Evolutionary conservation across 2,797 vertebrate species (phyloP), one percentile per base, ranked within the genome.

Genomic region (Fratercula arctica): DNA sequence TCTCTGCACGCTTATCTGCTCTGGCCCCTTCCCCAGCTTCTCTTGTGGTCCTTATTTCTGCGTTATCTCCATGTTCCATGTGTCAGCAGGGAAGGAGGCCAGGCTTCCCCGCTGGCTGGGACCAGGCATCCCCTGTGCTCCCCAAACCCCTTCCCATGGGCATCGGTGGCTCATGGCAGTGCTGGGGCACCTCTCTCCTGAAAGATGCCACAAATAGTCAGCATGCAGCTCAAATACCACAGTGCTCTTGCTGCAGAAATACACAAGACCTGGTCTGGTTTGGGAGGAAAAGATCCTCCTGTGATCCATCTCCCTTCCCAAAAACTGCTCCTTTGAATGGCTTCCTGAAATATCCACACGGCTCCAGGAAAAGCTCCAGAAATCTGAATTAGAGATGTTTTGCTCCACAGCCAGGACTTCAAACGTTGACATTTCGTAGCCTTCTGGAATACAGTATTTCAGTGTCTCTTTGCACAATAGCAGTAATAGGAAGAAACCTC

Each of bases 281-380:
- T 77, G 45, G 56, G 50, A 90, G 45, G 53, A 63, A 67, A 82
- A 74, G 24, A 72, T 80, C 21, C 13, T 83, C 53, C 56, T 31
- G 51, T 64, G 68, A 91, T 7, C 43, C n/a, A 56, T 5, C 48
- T 83, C n/a, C 53, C 26, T 67, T 86, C 1, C 3, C 72, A 26
- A 80, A 89, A 92, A 2, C 18, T 60, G 41, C 31, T 95, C 33
- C 78, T 87, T 70, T 63, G 53, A 86, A 73, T 33, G 35, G 54
- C 45, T 87, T 85, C 75, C 72, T 5, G 2, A 75, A 95, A 80
- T 50, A 80, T 14, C 76, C 89, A 56, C 18, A 19, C 1, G 16
- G 53, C 57, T 85, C 86, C 72, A 92, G 87, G 89, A 86, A 85
- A 88, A 95, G 45, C 84, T 93, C 29, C 68, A 75, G 78, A 87